Evolutionary conservation across 37 sponge, comb jelly and placozoan genomes (phyloP), one percentile per base, ranked within the genome.

Genomic region (Hormiphora californensis): DNA sequence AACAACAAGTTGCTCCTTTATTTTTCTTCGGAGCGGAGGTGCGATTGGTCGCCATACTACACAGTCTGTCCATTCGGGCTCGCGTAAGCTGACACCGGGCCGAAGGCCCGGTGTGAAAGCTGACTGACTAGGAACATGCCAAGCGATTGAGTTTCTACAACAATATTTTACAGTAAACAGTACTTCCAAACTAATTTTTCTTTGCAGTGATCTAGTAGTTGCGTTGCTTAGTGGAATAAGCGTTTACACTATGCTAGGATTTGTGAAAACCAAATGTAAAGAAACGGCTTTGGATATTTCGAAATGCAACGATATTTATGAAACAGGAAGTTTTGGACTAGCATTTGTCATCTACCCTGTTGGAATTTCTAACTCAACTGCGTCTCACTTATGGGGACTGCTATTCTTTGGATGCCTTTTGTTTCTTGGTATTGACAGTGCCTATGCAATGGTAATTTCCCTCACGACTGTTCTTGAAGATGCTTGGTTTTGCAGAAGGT

Each of bases 401-500:
- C 61, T 57, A 23, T 57, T 57, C 61, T 57, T 57, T 15, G 61
- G 61, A 4, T 57, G 61, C 22, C n/a, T 57, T 4, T 30, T 57
- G 30, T 57, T 57, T 30, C 61, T 57, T 12, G 61, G 61, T 57
- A 57, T 57, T 30, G 61, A 57, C 61, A 57, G 61, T 12, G 61
- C 61, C 22, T 57, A 28, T 30, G n/a, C 61, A 23, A 57, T 57
- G 61, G 27, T 57, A 5, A 57, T 57, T 19, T 23, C 61, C 22
- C 27, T 57, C 27, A 57, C 61, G 30, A 57, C 61, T 4, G 61
- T 57, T 4, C 9, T 57, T 5, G 61, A 57, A 15, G 61, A 57
- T 15, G 61, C 61, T 30, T 57, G 61, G 61, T 57, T 57, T 57
- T 23, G 30, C 4, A 57, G 27, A 12, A 57, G 61, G 22, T 57